Evolutionary conservation across 1,140 invertebrate species (phyloP).

Genomic region (Radopholus similis): DNA sequence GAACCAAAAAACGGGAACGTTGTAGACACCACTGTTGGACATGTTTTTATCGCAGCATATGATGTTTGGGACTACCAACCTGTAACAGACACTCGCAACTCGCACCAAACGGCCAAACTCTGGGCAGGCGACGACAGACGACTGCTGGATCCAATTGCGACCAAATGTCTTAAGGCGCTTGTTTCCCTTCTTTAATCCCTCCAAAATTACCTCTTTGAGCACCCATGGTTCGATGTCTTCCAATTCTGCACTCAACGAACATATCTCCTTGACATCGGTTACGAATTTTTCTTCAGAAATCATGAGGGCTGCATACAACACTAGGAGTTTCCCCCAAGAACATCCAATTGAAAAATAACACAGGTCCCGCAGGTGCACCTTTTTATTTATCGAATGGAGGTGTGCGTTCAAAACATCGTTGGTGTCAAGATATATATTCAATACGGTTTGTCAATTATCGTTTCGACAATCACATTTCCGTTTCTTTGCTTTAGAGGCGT

Average conservation of each 20-base stretch:
- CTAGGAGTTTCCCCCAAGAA: too few relatives aligned
- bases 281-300: conserved; percentile 16
- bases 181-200: neutral
- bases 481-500: too few relatives aligned
- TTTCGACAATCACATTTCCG: too few relatives aligned
- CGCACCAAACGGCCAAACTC: neutral
- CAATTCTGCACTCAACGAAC: neutral
- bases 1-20: conserved; percentile 41
- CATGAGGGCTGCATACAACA: too few relatives aligned
- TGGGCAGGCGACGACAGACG: neutral
- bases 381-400: too few relatives aligned
- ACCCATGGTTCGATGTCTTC: conserved; percentile 11
- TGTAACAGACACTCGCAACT: neutral
- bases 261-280: conserved; percentile 17
- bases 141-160: neutral
- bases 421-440: too few relatives aligned
- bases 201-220: conserved; percentile 11
- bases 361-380: too few relatives aligned
- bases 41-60: neutral
- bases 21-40: conserved; percentile 25
- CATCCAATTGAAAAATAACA: too few relatives aligned
- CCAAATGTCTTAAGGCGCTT: neutral
- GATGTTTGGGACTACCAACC: neutral
- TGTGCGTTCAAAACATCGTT: too few relatives aligned
- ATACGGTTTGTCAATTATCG: too few relatives aligned